Base-by-base conservation (phyloP, 2,888 invertebrate species). In the Drosophila demipolita region DNA sequence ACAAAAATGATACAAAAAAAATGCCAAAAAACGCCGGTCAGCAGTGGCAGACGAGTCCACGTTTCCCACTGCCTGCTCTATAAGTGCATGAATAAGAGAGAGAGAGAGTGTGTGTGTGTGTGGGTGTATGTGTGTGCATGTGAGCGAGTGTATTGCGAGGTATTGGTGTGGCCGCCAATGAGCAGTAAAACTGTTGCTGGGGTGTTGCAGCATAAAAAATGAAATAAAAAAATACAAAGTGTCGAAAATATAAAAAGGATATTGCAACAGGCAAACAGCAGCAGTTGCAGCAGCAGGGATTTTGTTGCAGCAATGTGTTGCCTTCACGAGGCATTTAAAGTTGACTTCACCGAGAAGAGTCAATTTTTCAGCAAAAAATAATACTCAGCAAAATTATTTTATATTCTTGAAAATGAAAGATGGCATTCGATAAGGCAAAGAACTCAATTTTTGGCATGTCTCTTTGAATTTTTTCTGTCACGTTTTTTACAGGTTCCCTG, bases 111-210 rank as follows among this genome's bases (percentile, higher is more conserved):
- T 29, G 20, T 7, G 20, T 7, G 17, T 17, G 33, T 32, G 0
- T 59, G 5, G 15, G 49, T 49, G 23, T 29, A 12, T 15, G 15
- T 70, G 72, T 71, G 69, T 53, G 40, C 42, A 17, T 58, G 26
- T 67, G 40, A 35, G 42, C 40, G 70, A 36, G 60, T 74, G 65
- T 61, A 60, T 63, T 12, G 54, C 29, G 50, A 29, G n/a, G 58
- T 42, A 49, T 65, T 80, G 77, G 63, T 80, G 78, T 87, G 72
- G 71, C 72, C 70, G 75, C 84, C 85, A 85, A 85, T 85, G 77
- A 90, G 79, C 80, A 82, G 79, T 75, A 75, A 85, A 89, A 89
- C 90, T 89, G 84, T 89, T 89, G 89, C 83, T 84, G 86, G 61
- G 73, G 54, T 85, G 75, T 72, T 66, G 73, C 87, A 75, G 63